These are phyloP conservation scores for Netelia melanura DNA, from an alignment of 2,888 invertebrate genomes.

Conservation along the genomic window DNA sequence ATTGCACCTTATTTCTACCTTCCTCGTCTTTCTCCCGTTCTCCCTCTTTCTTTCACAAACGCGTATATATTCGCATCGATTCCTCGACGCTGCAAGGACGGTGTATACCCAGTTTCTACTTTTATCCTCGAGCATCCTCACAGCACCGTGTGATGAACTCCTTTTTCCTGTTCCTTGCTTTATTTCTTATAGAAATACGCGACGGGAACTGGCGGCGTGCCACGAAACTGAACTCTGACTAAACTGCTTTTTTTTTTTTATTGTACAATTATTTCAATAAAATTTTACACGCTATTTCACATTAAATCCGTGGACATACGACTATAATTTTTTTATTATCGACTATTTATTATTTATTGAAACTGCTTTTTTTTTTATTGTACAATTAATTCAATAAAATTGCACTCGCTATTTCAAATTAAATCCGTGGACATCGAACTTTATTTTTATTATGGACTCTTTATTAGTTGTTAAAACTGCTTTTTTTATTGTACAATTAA, in stretches of 20 bases:
- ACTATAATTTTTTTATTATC: too few relatives aligned
- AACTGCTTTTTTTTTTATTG: too few relatives aligned
- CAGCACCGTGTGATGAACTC: constrained; percentile 17
- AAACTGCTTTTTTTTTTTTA: not conserved
- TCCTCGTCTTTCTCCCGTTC: constrained; percentile 43
- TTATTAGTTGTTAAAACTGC: too few relatives aligned
- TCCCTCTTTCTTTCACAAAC: constrained; percentile 28
- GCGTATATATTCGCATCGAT: constrained; percentile 24
- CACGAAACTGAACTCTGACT: not conserved
- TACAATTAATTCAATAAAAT: too few relatives aligned
- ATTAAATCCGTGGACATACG: too few relatives aligned
- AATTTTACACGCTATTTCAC: too few relatives aligned
- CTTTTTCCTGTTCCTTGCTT: not conserved
- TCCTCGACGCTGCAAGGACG: constrained; percentile 9
- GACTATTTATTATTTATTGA: too few relatives aligned
- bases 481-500: too few relatives aligned
- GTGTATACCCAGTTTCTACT: not conserved
- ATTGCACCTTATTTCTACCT: constrained; percentile 80
- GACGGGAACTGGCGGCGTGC: not conserved
- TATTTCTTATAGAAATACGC: constrained; percentile 4
- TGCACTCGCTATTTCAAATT: too few relatives aligned
- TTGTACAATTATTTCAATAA: too few relatives aligned
- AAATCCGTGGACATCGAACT: too few relatives aligned
- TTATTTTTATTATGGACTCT: too few relatives aligned
- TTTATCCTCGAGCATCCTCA: not conserved